phyloP scores from a whole-genome alignment of 1,140 invertebrate species.

The Drosophila equinoxialis region DNA sequence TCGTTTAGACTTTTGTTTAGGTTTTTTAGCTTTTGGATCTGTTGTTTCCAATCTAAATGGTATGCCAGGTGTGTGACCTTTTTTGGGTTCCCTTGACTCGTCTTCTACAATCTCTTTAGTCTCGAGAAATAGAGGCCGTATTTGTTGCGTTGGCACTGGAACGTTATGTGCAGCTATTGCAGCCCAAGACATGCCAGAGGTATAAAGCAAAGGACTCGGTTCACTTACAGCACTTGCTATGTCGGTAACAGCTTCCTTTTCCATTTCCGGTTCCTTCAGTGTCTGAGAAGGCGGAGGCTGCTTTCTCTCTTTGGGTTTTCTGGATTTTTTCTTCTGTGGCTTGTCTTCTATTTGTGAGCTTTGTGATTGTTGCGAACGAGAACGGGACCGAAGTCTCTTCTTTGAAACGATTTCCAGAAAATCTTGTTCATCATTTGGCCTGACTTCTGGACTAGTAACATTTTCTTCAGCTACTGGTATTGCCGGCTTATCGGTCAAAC shows the following conservation, averaged over 20 bases:
- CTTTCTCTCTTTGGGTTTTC: slow-evolving; percentile 52
- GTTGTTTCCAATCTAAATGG: slow-evolving; percentile 49
- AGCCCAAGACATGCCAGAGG: slow-evolving; percentile 74
- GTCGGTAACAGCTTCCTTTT: neutral
- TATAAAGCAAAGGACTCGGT: slow-evolving; percentile 33
- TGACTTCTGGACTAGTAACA: slow-evolving; percentile 17
- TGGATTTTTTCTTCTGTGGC: slow-evolving; percentile 59
- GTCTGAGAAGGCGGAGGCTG: slow-evolving; percentile 8
- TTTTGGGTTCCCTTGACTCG: slow-evolving; percentile 12
- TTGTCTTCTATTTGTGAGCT: slow-evolving; percentile 51
- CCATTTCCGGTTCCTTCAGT: neutral
- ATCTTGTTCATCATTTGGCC: slow-evolving; percentile 55
- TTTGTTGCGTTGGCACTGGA: slow-evolving; percentile 71
- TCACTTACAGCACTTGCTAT: neutral
- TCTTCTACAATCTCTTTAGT: slow-evolving; percentile 24
- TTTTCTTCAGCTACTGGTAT: slow-evolving; percentile 62
- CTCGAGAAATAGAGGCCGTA: slow-evolving; percentile 52
- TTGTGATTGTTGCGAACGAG: slow-evolving; percentile 71
- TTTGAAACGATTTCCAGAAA: slow-evolving; percentile 67
- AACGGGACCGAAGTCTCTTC: slow-evolving; percentile 68
- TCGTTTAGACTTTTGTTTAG: slow-evolving; percentile 69
- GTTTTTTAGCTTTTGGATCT: slow-evolving; percentile 62
- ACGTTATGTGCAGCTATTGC: slow-evolving; percentile 78
- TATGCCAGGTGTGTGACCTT: slow-evolving; percentile 48
- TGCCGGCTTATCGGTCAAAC: slow-evolving; percentile 47